phyloP scores from a whole-genome alignment of 2,113 vertebrate species.

The Tinamus guttatus region DNA sequence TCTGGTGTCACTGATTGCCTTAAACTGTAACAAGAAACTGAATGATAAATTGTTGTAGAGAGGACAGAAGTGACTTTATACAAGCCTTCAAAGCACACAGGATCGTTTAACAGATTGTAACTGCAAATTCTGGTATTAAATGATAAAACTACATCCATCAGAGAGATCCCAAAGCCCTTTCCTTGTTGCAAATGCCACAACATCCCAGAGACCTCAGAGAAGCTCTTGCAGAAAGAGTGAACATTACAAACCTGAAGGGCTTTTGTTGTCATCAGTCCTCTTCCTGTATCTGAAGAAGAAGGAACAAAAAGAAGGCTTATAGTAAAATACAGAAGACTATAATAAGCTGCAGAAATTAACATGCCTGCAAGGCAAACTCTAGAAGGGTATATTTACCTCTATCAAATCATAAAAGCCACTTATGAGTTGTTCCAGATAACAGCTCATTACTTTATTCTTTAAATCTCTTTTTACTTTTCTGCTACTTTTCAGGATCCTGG shows the following conservation, averaged over 20 bases:
- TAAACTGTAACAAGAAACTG: neutral
- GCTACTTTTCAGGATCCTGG: neutral
- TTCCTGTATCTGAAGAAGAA: conserved; percentile 83
- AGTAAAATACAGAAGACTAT: neutral
- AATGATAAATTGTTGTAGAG: neutral
- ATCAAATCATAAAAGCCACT: neutral
- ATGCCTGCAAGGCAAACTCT: neutral
- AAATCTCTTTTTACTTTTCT: neutral
- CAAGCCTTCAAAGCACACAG: neutral
- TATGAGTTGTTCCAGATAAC: neutral
- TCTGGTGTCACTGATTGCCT: neutral
- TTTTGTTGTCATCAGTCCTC: conserved; percentile 87
- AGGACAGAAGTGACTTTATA: neutral
- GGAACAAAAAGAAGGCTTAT: neutral
- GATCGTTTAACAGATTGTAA: neutral
- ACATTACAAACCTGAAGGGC: conserved; percentile 79
- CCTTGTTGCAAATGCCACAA: neutral
- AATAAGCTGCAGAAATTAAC: neutral
- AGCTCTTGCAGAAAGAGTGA: neutral
- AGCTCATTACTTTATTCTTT: neutral
- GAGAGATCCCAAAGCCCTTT: neutral
- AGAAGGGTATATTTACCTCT: neutral
- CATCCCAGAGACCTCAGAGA: neutral
- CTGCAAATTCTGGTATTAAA: neutral
- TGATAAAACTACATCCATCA: neutral